Evolutionary conservation across 2,797 vertebrate genomes (phyloP), one percentile per base, ranked within the genome.

Genomic region (Oreortyx pictus): DNA sequence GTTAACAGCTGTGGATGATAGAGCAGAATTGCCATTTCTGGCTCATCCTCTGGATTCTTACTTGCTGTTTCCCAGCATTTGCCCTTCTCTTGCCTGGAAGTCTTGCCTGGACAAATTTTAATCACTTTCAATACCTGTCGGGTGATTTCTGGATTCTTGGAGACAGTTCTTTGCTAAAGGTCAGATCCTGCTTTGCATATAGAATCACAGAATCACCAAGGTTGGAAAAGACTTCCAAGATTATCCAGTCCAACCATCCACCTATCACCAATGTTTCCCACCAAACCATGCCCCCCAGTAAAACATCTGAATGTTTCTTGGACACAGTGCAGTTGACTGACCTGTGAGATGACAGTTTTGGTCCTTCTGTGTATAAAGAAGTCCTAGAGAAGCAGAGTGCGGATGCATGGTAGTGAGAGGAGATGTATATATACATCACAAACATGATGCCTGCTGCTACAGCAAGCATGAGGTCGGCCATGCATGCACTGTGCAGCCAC

Each of bases 101-200:
- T n/a, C 41, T 74, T 87, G 37, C 61, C 82, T 43, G 35, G 65
- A 23, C 19, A 71, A 89, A 78, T 60, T 81, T 81, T 67, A 27
- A 75, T 78, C 23, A 25, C 56, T 73, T 93, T 88, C 62, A 88
- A 6, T 93, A 60, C 94, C 92, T 73, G 23, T 44, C 73, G n/a
- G 59, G 22, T 56, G 72, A 75, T 95, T 86, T 89, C 71, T 88
- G 60, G 27, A 35, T 83, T 92, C 43, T 41, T 66, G 24, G 67
- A 92, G 50, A 54, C 64, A 59, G 16, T n/a, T 81, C 8, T 37
- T n/a, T 33, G 39, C 70, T 64, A 86, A 92, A 89, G 56, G 60
- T 92, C 74, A 82, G 74, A 25, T 3, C 4, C 31, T 67, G 24
- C 47, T 89, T 75, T 70, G 43, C 27, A 6, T 52, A 8, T 52